Base-by-base conservation (phyloP, 2,797 vertebrate genomes). In the Hirundo rustica region DNA sequence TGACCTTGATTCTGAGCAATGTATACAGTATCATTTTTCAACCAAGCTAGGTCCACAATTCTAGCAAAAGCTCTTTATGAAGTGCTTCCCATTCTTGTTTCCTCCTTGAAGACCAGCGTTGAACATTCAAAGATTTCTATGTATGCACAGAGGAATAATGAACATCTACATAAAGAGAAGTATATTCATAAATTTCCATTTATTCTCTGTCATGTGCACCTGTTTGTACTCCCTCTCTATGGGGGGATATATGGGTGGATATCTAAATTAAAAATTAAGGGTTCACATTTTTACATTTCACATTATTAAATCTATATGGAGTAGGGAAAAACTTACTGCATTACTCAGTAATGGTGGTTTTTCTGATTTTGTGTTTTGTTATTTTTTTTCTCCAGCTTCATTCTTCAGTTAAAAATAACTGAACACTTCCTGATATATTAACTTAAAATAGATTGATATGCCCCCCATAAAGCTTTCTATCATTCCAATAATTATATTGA, bases 61-160 rank as follows among this genome's bases (percentile, higher is more conserved):
- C 88, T 76, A 93, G 66, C 73, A 57, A 76, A 60, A 76, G 91
- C 55, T 91, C 95, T 96, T 95, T 94, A 75, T 92, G 89, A 96
- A 96, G 93, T 90, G 84, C 71, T 95, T 96, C 87, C 93, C 95
- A 94, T 92, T 96, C 90, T 89, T 94, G 47, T 89, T 96, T 95
- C 74, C 81, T 65, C 51, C 82, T 92, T 94, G 88, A 92, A 93
- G 91, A 86, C 45, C 83, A 92, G 15, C 79, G 82, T 7, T 95
- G 93, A 95, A 11, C 81, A 88, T 89, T 93, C 95, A 95, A 93
- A 88, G 71, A 92, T 94, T 95, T 93, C 88, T 81, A 57, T 10
- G 30, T 57, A 71, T 91, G 71, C 36, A 8, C 53, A 47, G 67
- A 85, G 88, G 71, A 95, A 92, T 95, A 92, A 90, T 55, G 74